Conservation (phyloP, 1,140 invertebrate species). For the Onthophagus taurus region DNA sequence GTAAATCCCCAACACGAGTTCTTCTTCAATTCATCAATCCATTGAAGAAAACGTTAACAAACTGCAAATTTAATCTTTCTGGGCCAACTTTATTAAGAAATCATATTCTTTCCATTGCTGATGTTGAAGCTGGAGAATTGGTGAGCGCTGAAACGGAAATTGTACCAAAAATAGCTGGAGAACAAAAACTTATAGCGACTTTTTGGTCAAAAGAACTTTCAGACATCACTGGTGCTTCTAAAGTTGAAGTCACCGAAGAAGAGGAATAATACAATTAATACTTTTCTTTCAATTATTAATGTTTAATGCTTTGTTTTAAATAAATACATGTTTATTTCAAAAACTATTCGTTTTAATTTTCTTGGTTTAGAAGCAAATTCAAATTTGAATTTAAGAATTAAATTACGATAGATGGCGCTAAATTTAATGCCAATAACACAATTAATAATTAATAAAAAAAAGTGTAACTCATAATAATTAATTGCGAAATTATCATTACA, state of each 20-base stretch:
- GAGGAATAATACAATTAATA: constrained; percentile 18
- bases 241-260: constrained; percentile 23
- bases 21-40: constrained; percentile 60
- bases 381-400: too few relatives aligned
- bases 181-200: constrained; percentile 50
- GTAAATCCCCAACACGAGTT: constrained; percentile 45
- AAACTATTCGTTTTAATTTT: too few relatives aligned
- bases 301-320: too few relatives aligned
- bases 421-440: too few relatives aligned
- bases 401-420: too few relatives aligned
- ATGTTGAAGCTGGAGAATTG: constrained; percentile 43
- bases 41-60: constrained; percentile 47
- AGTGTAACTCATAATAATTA: too few relatives aligned
- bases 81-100: constrained; percentile 54
- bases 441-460: too few relatives aligned
- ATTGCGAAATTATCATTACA: too few relatives aligned
- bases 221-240: constrained; percentile 53
- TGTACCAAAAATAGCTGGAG: constrained; percentile 42
- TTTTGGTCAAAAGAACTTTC: constrained; percentile 55
- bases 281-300: background rate
- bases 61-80: constrained; percentile 57
- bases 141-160: constrained; percentile 45
- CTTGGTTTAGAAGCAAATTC: too few relatives aligned
- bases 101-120: constrained; percentile 43
- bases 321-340: too few relatives aligned